Base-by-base conservation (phyloP, 2,113 vertebrate genomes). In the Diphyllodes magnificus region DNA sequence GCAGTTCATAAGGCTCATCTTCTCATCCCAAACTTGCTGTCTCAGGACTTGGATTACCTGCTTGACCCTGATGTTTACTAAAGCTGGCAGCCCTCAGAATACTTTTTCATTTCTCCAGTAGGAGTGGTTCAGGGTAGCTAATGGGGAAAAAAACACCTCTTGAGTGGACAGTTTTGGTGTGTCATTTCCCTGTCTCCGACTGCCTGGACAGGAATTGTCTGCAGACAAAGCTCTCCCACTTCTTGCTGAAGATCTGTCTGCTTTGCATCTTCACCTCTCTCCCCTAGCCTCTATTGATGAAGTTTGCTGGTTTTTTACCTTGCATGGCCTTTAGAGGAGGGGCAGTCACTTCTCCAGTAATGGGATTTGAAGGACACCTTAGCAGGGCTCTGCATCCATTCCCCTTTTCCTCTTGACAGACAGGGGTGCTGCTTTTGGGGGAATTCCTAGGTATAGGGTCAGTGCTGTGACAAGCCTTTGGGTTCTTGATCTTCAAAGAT, bases 11-110 rank as follows among this genome's bases (percentile, higher is more conserved):
- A 60, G 40, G 45, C 40, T 77, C 40, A 11, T 51, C 60, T 31
- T 87, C 51, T 84, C 60, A 66, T 84, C 61, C 65, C 73, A 79
- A 47, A 75, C 78, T 57, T 91, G 31, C 83, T 37, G 17, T 77
- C 81, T 93, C 28, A 30, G 69, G 56, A 70, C 42, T 20, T 56
- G 17, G 3, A 11, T 78, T 42, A 39, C 51, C 31, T 27, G 10
- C 14, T 25, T 82, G 78, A 84, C 35, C 73, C 73, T 45, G 12
- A 8, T 82, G 45, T 86, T 76, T 40, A 35, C 31, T 47, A 6
- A 25, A 72, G 68, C 54, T 83, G 37, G 31, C 64, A 80, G 31
- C 75, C 27, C 28, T 89, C n/a, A 39, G 30, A 81, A 22, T 12
- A 22, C 17, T n/a, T 71, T 40, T 30, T 75, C 6, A 70, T 50